Conservation (phyloP, 2,888 invertebrate species). For the Nudaria mundana region DNA sequence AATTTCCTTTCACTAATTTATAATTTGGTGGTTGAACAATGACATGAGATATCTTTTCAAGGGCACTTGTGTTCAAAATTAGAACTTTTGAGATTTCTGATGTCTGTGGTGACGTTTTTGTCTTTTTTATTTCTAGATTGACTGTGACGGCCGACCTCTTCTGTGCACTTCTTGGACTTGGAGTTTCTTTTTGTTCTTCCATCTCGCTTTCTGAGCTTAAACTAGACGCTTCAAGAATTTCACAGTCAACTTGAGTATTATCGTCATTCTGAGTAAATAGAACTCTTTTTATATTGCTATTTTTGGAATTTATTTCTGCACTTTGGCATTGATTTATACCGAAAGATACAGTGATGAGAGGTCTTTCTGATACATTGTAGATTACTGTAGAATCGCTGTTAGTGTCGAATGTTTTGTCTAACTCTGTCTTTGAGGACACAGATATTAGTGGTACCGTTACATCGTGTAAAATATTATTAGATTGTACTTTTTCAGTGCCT, state of each 20-base stretch:
- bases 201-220: conserved; percentile 41
- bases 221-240: conserved; percentile 47
- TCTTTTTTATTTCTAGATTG: conserved; percentile 70
- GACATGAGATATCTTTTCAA: conserved; percentile 69
- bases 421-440: conserved; percentile 40
- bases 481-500: conserved; percentile 11
- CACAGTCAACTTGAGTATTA: conserved; percentile 51
- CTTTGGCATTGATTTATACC: conserved; percentile 47
- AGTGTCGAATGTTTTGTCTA: conserved; percentile 17
- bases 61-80: conserved; percentile 73
- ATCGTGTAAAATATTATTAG: neutral
- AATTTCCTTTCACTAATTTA: conserved; percentile 66
- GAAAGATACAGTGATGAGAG: conserved; percentile 49
- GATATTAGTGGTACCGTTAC: conserved; percentile 22
- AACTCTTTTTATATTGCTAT: conserved; percentile 50
- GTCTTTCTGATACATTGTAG: conserved; percentile 33
- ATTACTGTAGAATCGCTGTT: conserved; percentile 37
- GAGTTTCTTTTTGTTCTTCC: conserved; percentile 44
- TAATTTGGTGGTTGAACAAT: conserved; percentile 75
- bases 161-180: conserved; percentile 26
- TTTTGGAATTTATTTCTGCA: conserved; percentile 51
- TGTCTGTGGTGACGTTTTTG: conserved; percentile 47
- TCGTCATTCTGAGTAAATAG: conserved; percentile 38
- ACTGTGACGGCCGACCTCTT: conserved; percentile 56
- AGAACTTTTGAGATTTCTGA: conserved; percentile 66